A percentile compares a stretch with the other conserved stretches of the same genome.
Conservation (phyloP, 2,888 invertebrate genomes). For the Arge pagana region DNA sequence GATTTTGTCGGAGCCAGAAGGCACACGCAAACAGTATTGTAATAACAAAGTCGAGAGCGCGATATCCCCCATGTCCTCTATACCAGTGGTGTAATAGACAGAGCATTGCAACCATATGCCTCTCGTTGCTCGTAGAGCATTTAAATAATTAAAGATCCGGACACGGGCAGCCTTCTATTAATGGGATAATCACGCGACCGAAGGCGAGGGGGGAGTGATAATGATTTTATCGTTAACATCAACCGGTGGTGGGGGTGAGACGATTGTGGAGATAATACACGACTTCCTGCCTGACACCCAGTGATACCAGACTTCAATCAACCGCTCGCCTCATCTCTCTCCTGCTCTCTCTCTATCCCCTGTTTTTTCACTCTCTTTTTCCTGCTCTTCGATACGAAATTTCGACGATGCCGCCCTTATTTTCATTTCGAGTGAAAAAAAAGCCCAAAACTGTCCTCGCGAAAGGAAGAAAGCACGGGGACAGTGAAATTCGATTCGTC, state of each 20-base stretch:
- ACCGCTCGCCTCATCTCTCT: background rate
- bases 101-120: no score
- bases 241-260: constrained; percentile 49
- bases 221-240: constrained; percentile 55
- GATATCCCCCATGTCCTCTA: no score
- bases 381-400: background rate
- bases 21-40: no score
- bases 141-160: constrained; percentile 54
- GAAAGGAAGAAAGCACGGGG: no score
- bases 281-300: constrained; percentile 58
- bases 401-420: background rate
- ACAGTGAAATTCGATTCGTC: no score
- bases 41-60: no score
- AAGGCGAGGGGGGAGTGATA: constrained; percentile 46
- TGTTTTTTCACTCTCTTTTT: background rate
- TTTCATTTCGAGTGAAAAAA: no score
- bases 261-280: constrained; percentile 57
- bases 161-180: constrained; percentile 49
- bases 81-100: no score
- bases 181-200: constrained; percentile 53
- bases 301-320: constrained; percentile 36
- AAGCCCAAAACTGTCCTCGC: no score
- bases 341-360: background rate
- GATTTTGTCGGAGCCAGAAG: no score
- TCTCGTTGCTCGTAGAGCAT: no score